Evolutionary conservation across 92 coral and sea anemone species (phyloP).

Genomic region (Virgularia gustaviana): DNA sequence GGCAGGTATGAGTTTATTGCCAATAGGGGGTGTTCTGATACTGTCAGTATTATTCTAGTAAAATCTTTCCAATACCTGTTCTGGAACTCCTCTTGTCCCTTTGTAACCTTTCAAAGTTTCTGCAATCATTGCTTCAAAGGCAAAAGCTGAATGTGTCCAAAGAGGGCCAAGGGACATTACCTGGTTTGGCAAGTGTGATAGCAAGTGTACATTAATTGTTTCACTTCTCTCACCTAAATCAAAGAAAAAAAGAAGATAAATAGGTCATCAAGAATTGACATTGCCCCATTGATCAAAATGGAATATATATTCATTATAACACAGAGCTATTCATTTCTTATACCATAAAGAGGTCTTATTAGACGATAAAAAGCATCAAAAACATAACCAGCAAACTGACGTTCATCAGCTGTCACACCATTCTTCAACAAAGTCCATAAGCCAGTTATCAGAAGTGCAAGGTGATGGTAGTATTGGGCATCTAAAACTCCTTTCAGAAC

Average conservation of each 20-base stretch:
- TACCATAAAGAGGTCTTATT: constrained; percentile 44
- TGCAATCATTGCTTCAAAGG: constrained; percentile 54
- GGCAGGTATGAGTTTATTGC: no score
- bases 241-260: no score
- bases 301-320: no score
- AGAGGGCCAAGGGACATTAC: constrained; percentile 45
- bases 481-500: constrained; percentile 35
- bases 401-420: constrained; percentile 31
- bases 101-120: constrained; percentile 46
- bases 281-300: no score
- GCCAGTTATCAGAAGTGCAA: constrained; percentile 45
- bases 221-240: constrained; percentile 52
- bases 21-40: no score
- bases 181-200: constrained; percentile 37
- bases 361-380: constrained; percentile 50
- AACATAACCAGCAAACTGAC: constrained; percentile 23
- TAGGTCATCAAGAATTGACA: no score
- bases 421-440: constrained; percentile 42
- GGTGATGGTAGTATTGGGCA: constrained; percentile 39
- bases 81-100: constrained; percentile 53
- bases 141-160: constrained; percentile 58
- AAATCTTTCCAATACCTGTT: constrained; percentile 38
- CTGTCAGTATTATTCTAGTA: no score
- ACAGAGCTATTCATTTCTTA: no score
- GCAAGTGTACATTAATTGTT: constrained; percentile 48